Evolutionary conservation across 2,797 vertebrate species (phyloP), one percentile per base, ranked within the genome.

Genomic region (Sebastes jordani): DNA sequence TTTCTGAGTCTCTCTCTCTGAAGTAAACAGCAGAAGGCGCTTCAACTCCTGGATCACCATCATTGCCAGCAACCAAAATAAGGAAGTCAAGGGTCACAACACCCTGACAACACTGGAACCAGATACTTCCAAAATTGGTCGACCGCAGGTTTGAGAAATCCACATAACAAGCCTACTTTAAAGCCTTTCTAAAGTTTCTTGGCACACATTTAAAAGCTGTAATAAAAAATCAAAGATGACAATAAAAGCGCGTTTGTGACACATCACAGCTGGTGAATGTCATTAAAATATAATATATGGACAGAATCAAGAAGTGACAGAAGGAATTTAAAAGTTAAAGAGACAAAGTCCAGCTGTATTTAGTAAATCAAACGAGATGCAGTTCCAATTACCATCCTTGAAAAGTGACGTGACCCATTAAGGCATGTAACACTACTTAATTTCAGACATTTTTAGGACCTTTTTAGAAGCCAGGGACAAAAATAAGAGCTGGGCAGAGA

Each of bases 311-410:
- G 34, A 20, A n/a, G 20, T n/a, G 42, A 61, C 54, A 30, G 6
- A 4, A 59, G 30, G 27, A 29, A 77, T n/a, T 9, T 3, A 16
- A 36, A 2, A 18, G n/a, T 65, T 14, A 11, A 34, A 64, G 16
- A 76, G 64, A 82, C 22, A 38, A 2, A 68, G 29, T 64, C 22
- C 76, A 64, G 79, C 69, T 74, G 79, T 7, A 6, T 22, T 32
- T 1, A 16, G 22, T 74, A 7, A 63, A 61, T 14, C 22, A 55
- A 6, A 52, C 20, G n/a, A 22, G 63, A 68, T 5, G 1, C n/a
- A 30, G 1, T 38, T 7, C 8, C 14, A 67, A 55, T 5, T 10
- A 1, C 5, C 13, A 6, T 29, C 29, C 3, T 4, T 55, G 1
- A 71, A 58, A 42, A 13, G 11, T 16, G 16, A 16, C 9, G 4